Conservation (phyloP, 1,140 invertebrate genomes). For the Drosophila pruinosa region DNA sequence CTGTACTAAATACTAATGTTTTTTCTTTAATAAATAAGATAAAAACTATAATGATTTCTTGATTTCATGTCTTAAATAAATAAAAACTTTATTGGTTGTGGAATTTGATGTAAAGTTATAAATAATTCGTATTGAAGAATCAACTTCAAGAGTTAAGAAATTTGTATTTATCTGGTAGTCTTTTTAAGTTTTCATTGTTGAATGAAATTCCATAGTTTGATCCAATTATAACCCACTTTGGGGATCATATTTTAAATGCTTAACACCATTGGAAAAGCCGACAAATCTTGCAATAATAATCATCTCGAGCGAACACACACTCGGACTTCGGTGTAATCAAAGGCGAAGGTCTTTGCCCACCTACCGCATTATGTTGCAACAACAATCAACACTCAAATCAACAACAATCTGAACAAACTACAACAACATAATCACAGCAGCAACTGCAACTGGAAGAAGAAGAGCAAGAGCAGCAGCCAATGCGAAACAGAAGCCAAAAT, state of each 20-base stretch:
- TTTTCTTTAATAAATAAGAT: too few species aligned
- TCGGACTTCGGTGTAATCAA: conserved; percentile 25
- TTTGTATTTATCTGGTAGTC: too few species aligned
- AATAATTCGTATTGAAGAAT: too few species aligned
- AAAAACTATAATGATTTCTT: too few species aligned
- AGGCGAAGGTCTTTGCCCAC: conserved; percentile 35
- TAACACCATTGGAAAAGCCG: background rate
- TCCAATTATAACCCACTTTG: conserved; percentile 1
- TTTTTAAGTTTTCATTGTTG: too few species aligned
- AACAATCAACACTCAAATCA: conserved; percentile 78
- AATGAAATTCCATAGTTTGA: too few species aligned
- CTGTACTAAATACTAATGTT: too few species aligned
- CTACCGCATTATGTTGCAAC: conserved; percentile 58
- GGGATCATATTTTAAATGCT: background rate
- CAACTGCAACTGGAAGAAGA: background rate
- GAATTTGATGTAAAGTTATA: too few species aligned
- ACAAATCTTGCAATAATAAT: conserved; percentile 3
- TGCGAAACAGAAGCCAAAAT: conserved; percentile 30
- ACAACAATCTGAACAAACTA: conserved; percentile 78
- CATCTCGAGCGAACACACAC: background rate
- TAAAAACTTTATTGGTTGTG: too few species aligned
- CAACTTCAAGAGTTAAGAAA: too few species aligned
- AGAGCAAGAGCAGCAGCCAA: conserved; percentile 3
- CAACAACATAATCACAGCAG: conserved; percentile 68
- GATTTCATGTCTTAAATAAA: too few species aligned